These are phyloP conservation scores for Notocelia uddmanniana DNA, from an alignment of 2,888 invertebrate species.

Conservation along the genomic window DNA sequence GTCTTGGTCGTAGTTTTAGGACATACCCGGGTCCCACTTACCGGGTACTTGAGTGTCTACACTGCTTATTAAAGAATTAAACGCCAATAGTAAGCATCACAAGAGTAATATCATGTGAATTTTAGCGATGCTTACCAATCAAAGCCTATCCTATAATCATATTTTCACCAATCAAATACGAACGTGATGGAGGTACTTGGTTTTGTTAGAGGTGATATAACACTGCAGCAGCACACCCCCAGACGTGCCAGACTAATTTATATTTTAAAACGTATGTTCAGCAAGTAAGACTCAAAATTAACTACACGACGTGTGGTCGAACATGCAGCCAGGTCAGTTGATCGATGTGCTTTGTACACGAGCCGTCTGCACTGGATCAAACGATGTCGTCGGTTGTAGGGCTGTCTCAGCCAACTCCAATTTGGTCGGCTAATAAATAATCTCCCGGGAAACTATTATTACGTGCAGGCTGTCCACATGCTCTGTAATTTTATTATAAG, in stretches of 20 bases:
- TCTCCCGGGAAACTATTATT: not conserved
- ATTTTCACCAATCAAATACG: not conserved
- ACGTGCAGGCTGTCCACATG: too few relatives aligned
- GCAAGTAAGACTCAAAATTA: constrained; percentile 4
- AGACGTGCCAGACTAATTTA: not conserved
- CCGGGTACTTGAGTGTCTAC: too few relatives aligned
- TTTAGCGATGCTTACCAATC: not conserved
- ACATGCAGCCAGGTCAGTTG: constrained; percentile 51
- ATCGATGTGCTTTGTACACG: constrained; percentile 62
- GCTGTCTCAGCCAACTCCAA: constrained; percentile 5
- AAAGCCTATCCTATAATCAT: not conserved
- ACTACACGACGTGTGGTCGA: constrained; percentile 1
- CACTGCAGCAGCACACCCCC: not conserved
- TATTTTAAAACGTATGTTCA: constrained; percentile 3
- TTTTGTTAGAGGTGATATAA: constrained; percentile 3
- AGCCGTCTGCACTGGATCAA: constrained; percentile 61
- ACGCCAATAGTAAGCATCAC: not conserved
- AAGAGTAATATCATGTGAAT: not conserved
- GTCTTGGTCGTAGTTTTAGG: too few relatives aligned
- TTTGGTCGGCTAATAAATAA: not conserved
- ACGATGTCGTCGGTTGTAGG: constrained; percentile 50
- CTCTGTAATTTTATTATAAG: too few relatives aligned
- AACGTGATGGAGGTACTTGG: not conserved
- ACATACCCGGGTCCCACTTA: too few relatives aligned
- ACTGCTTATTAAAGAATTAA: not conserved